Base-by-base conservation (phyloP, 1,140 invertebrate genomes). In the Temnothorax longispinosus region DNA sequence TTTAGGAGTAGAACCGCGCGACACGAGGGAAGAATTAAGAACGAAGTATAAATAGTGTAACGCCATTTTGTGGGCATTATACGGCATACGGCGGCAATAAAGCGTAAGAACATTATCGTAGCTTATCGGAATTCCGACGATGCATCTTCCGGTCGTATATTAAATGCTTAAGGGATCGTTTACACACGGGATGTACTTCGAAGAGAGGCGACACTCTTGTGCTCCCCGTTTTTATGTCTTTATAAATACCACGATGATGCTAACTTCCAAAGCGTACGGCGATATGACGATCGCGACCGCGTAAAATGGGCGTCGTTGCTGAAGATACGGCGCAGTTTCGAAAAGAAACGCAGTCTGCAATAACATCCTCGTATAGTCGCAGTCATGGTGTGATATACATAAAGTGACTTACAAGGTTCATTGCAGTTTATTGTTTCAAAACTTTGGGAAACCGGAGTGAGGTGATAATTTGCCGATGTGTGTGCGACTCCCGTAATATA, bases 291-390 rank as follows among this genome's bases (percentile, higher is more conserved):
- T n/a, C 41, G 52, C n/a, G n/a, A 18, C n/a, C 74, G 32, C 74
- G 27, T 38, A 52, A 74, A 89, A 89, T 76, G 85, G 64, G 56
- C 88, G 5, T 71, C 18, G 21, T 67, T 44, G 15, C 27, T 44
- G 41, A 35, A 82, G 50, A 56, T 85, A 87, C 27, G 72, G 60
- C 32, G 71, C 50, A 72, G 72, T 84, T 89, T 84, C 56, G 58
- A 74, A 78, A 89, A 87, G 88, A 87, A 89, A 89, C 84, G 72
- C 62, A 84, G 32, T 74, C 21, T 8, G 13, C 56, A 84, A 84
- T 54, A 62, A 72, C 54, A 41, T 56, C 54, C 64, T 84, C 6
- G 21, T 87, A 87, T 32, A 35, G 47, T 38, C 62, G 64, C 72
- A 47, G 52, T 78, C 72, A 84, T 47, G 35, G 11, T n/a, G 72